Evolutionary conservation across 2,888 invertebrate genomes (phyloP).

Genomic region (Acronicta psi): DNA sequence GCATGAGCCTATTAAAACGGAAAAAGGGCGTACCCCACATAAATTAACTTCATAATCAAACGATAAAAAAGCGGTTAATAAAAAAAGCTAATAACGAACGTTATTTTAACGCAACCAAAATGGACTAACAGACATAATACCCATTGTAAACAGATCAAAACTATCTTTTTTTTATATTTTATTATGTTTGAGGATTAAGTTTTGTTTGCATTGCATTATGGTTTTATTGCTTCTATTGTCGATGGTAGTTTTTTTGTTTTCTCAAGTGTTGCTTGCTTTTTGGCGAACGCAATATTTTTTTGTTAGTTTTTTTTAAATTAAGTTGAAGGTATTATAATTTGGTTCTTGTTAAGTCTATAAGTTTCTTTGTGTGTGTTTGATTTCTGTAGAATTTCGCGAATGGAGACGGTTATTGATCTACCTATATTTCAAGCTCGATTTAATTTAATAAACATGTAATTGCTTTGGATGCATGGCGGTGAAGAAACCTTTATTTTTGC

Average conservation of each 20-base stretch:
- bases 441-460: background rate
- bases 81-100: conserved; percentile 29
- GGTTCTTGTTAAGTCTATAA: conserved; percentile 19
- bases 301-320: conserved; percentile 23
- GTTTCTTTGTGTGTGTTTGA: conserved; percentile 26
- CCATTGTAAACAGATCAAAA: conserved; percentile 60
- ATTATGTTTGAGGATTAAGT: conserved; percentile 60
- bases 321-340: conserved; percentile 6
- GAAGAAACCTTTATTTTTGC: background rate
- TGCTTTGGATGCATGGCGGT: background rate
- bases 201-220: conserved; percentile 55
- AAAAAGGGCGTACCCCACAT: conserved; percentile 17
- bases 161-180: conserved; percentile 57
- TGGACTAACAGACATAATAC: conserved; percentile 43
- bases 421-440: conserved; percentile 24
- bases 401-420: conserved; percentile 7
- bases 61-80: conserved; percentile 43
- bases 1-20: conserved; percentile 22
- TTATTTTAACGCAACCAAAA: conserved; percentile 49
- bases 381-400: conserved; percentile 2
- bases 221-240: conserved; percentile 49
- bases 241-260: conserved; percentile 53
- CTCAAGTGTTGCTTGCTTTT: conserved; percentile 57
- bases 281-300: conserved; percentile 24
- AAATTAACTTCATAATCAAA: conserved; percentile 33